phyloP scores from a whole-genome alignment of 1,140 invertebrate species.

The Cydia amplana region DNA sequence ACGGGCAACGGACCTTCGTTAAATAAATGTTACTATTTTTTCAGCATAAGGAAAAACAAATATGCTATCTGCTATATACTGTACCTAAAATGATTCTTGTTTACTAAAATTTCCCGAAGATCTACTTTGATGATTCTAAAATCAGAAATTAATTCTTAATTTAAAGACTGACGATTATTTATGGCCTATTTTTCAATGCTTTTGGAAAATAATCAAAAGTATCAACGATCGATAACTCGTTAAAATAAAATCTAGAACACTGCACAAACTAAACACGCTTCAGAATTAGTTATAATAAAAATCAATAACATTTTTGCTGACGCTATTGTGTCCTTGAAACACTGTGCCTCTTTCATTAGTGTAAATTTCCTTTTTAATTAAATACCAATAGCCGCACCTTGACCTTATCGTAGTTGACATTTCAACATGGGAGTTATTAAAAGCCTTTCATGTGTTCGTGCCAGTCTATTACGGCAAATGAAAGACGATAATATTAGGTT shows the following conservation, averaged over 20 bases:
- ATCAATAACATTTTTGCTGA: not conserved
- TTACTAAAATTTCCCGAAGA: not conserved
- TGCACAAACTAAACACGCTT: not conserved
- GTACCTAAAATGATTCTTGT: not conserved
- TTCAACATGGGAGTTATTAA: not conserved
- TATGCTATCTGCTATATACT: not conserved
- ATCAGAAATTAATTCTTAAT: no score
- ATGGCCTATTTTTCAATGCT: no score
- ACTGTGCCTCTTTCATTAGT: conserved; percentile 2
- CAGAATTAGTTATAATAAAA: not conserved
- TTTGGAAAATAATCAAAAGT: no score
- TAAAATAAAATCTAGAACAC: no score
- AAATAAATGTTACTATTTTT: conserved; percentile 24
- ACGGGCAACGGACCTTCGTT: conserved; percentile 32
- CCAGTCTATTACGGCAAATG: not conserved
- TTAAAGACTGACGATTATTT: no score
- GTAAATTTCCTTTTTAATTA: conserved; percentile 19
- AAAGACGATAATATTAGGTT: conserved; percentile 27
- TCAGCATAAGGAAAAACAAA: not conserved
- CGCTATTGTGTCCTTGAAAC: not conserved
- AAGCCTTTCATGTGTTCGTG: conserved; percentile 11
- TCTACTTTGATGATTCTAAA: no score
- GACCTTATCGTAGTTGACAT: conserved; percentile 16
- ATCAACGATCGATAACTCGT: no score
- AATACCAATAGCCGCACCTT: conserved; percentile 21